Evolutionary conservation across 2,888 invertebrate species (phyloP).

Genomic region (Portevinia maculata): DNA sequence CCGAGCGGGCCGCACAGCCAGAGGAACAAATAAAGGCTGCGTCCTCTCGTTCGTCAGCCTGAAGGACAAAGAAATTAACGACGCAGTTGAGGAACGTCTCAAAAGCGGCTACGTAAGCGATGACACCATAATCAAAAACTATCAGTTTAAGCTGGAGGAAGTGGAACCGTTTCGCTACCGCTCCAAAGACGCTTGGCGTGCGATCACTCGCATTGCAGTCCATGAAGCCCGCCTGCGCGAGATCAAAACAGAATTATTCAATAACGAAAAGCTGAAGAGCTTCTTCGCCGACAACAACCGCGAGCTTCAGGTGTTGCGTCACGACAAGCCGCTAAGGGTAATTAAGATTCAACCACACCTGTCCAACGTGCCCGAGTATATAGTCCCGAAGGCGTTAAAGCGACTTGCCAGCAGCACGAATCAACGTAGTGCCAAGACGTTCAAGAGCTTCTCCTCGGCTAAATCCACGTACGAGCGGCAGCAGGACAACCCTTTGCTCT

Average conservation of each 20-base stretch:
- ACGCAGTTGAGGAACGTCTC: constrained; percentile 89
- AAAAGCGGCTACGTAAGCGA: constrained; percentile 87
- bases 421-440: constrained; percentile 42
- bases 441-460: constrained; percentile 76
- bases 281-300: constrained; percentile 96
- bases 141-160: constrained; percentile 96
- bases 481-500: constrained; percentile 80
- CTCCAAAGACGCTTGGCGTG: constrained; percentile 96
- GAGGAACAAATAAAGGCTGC: constrained; percentile 89
- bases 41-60: constrained; percentile 94
- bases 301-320: constrained; percentile 92
- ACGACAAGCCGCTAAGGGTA: constrained; percentile 93
- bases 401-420: constrained; percentile 84
- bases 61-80: constrained; percentile 89
- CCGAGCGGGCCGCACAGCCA: constrained; percentile 95
- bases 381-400: constrained; percentile 91
- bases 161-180: constrained; percentile 98
- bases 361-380: constrained; percentile 96
- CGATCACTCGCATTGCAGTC: constrained; percentile 96
- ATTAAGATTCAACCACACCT: constrained; percentile 93
- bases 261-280: constrained; percentile 94
- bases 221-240: constrained; percentile 97
- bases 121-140: constrained; percentile 89
- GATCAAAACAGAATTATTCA: constrained; percentile 96
- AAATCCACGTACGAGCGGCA: constrained; percentile 80